Evolutionary conservation across 2,113 vertebrate genomes (phyloP).

Genomic region (Climacteris rufus): DNA sequence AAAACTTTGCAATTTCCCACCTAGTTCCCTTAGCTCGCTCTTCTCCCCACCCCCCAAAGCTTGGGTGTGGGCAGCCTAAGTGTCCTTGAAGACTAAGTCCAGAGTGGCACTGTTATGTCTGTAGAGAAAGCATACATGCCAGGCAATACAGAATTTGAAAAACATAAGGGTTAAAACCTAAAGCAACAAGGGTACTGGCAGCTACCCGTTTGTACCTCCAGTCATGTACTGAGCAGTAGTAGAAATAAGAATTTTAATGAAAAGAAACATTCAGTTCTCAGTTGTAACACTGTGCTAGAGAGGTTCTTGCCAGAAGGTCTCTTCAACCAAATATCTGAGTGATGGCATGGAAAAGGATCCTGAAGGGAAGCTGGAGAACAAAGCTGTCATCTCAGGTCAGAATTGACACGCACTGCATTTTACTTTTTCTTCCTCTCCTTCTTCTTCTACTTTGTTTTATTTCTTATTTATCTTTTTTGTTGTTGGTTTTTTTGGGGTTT

Average conservation of each 20-base stretch:
- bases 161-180: too few species aligned
- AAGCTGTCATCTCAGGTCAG: background rate
- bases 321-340: background rate
- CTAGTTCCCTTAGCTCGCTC: too few species aligned
- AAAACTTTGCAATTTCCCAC: too few species aligned
- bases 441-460: background rate
- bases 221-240: background rate
- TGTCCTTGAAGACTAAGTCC: too few species aligned
- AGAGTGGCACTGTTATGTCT: too few species aligned
- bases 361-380: background rate
- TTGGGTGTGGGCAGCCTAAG: too few species aligned
- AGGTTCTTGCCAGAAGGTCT: background rate
- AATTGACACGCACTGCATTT: background rate
- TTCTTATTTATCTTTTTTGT: background rate
- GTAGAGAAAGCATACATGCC: too few species aligned
- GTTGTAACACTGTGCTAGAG: background rate
- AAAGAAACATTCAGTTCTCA: background rate
- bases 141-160: too few species aligned
- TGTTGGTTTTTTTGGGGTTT: rapidly evolving
- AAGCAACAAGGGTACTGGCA: too few species aligned
- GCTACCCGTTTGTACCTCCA: background rate
- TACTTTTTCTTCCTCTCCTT: background rate
- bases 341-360: background rate
- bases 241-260: conserved; percentile 14
- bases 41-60: too few species aligned